A percentile compares a stretch with the other conserved stretches of the same genome.
Conservation (phyloP, 2,888 invertebrate genomes). For the Leptinotarsa juncta region DNA sequence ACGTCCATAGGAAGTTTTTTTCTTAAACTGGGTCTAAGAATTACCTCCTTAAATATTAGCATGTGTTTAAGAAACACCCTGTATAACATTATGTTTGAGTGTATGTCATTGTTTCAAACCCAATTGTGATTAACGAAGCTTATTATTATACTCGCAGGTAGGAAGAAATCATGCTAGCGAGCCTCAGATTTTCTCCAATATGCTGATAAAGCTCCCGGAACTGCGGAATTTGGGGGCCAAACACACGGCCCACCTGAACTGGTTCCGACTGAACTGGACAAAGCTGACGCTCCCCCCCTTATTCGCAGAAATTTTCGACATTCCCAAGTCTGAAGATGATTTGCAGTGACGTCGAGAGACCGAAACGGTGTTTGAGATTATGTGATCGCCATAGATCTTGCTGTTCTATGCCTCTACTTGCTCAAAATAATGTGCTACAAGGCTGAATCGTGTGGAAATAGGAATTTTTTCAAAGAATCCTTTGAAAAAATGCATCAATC, state of each 20-base stretch:
- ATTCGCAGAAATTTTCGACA: slow-evolving; percentile 97
- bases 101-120: background rate
- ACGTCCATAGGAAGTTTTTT: too few species aligned
- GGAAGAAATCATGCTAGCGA: slow-evolving; percentile 73
- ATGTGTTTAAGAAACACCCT: too few species aligned
- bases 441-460: slow-evolving; percentile 51
- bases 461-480: slow-evolving; percentile 36
- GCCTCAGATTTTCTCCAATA: slow-evolving; percentile 70
- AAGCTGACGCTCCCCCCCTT: slow-evolving; percentile 88
- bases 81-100: too few species aligned
- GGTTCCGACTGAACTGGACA: slow-evolving; percentile 92
- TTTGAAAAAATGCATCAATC: slow-evolving; percentile 45
- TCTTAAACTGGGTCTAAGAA: too few species aligned
- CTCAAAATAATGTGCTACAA: slow-evolving; percentile 54
- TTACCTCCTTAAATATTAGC: too few species aligned
- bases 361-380: slow-evolving; percentile 35
- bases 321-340: slow-evolving; percentile 86
- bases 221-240: slow-evolving; percentile 83
- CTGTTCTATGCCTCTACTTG: slow-evolving; percentile 56
- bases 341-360: slow-evolving; percentile 59
- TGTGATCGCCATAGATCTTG: slow-evolving; percentile 52
- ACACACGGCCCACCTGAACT: slow-evolving; percentile 86
- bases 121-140: background rate
- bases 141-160: slow-evolving; percentile 62
- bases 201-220: slow-evolving; percentile 77